Evolutionary conservation across 2,888 invertebrate genomes (phyloP).

Genomic region (Aricia artaxerxes): DNA sequence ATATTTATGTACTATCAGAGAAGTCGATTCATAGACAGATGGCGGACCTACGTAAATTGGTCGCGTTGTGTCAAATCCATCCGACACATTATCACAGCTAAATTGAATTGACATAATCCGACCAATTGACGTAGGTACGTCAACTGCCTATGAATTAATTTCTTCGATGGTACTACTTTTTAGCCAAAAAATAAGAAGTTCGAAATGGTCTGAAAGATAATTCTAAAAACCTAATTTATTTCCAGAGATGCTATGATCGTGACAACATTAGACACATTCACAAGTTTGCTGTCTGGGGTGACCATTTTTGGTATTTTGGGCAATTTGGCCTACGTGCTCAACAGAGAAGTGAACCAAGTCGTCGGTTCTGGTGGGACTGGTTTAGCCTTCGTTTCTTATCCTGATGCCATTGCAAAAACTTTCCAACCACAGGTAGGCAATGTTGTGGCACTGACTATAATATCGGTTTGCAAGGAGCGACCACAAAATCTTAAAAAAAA

Average conservation of each 20-base stretch:
- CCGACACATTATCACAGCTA: too few relatives aligned
- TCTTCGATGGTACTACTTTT: background rate
- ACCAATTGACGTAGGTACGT: too few relatives aligned
- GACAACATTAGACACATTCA: conserved; percentile 89
- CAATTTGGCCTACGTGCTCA: conserved; percentile 85
- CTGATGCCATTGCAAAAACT: conserved; percentile 90
- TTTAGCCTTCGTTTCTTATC: conserved; percentile 91
- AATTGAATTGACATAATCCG: too few relatives aligned
- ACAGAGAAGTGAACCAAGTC: conserved; percentile 82
- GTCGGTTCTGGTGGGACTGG: conserved; percentile 88
- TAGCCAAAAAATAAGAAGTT: background rate
- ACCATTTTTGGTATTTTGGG: conserved; percentile 92
- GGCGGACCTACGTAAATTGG: too few relatives aligned
- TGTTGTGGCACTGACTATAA: background rate
- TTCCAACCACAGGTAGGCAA: conserved; percentile 84
- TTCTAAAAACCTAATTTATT: conserved; percentile 32
- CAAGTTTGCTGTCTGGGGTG: conserved; percentile 89
- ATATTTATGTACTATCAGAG: too few relatives aligned
- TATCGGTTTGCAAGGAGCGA: too few relatives aligned
- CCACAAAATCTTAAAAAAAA: background rate
- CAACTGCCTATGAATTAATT: too few relatives aligned
- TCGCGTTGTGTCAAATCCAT: too few relatives aligned
- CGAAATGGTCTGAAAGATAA: background rate
- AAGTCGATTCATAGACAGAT: too few relatives aligned
- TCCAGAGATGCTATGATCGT: conserved; percentile 89